Evolutionary conservation across 2,888 invertebrate species (phyloP).

Genomic region (Drosophila subsilvestris): DNA sequence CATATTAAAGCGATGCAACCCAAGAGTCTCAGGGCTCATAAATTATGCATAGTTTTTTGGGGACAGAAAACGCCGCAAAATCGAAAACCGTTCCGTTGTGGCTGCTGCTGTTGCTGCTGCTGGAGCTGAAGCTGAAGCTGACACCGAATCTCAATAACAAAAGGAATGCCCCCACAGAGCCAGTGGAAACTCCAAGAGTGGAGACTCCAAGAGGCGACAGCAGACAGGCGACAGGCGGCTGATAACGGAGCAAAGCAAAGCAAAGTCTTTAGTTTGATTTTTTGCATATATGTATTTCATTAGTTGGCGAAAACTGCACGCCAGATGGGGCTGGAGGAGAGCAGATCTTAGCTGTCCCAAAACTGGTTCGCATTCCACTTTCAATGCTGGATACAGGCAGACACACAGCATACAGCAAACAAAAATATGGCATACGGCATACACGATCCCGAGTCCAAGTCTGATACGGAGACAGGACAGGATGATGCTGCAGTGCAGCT

Average conservation of each 20-base stretch:
- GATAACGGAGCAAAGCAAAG: slow-evolving; percentile 59
- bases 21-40: slow-evolving; percentile 63
- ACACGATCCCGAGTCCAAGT: slow-evolving; percentile 32
- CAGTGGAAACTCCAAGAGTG: slow-evolving; percentile 14
- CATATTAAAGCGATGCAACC: slow-evolving; percentile 77
- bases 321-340: slow-evolving; percentile 52
- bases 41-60: slow-evolving; percentile 71
- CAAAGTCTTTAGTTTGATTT: slow-evolving; percentile 52
- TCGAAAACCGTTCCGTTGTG: slow-evolving; percentile 67
- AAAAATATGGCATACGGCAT: slow-evolving; percentile 1
- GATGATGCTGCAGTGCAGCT: slow-evolving; percentile 37
- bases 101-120: slow-evolving; percentile 18
- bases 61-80: slow-evolving; percentile 29
- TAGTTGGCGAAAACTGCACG: slow-evolving; percentile 71
- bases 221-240: slow-evolving; percentile 31
- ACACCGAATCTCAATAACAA: slow-evolving; percentile 69
- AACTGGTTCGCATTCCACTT: slow-evolving; percentile 72
- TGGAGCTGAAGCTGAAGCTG: background rate
- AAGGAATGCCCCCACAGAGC: slow-evolving; percentile 35
- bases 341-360: slow-evolving; percentile 32
- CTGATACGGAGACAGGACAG: slow-evolving; percentile 46
- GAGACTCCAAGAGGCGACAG: background rate
- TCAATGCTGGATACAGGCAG: slow-evolving; percentile 26
- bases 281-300: slow-evolving; percentile 76
- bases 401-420: slow-evolving; percentile 4